These are phyloP conservation scores for Eurosta solidaginis DNA, from an alignment of 1,140 invertebrate genomes.

Conservation along the genomic window DNA sequence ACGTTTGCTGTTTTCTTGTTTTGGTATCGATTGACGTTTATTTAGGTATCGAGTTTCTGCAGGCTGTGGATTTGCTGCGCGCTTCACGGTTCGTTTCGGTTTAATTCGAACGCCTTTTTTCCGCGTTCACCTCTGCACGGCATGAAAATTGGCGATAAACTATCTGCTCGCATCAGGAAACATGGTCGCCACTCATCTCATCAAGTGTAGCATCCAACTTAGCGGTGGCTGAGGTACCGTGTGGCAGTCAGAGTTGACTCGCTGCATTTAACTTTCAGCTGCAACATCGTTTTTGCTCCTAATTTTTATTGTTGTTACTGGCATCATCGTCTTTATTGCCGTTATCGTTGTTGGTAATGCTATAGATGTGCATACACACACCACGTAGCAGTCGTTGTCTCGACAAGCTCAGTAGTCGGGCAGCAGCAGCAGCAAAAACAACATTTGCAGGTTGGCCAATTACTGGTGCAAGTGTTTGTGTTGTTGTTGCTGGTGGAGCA, in stretches of 20 bases:
- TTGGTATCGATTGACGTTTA: background rate
- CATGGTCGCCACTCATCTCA: conserved; percentile 45
- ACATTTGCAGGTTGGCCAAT: conserved; percentile 1
- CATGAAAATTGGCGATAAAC: conserved; percentile 61
- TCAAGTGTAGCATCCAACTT: background rate
- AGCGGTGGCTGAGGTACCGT: background rate
- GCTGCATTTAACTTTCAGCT: background rate
- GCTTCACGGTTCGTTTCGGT: background rate
- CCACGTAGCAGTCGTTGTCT: background rate
- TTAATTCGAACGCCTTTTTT: conserved; percentile 51
- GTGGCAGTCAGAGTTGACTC: conserved; percentile 19
- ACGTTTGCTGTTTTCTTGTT: background rate
- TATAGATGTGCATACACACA: background rate
- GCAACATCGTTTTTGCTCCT: background rate
- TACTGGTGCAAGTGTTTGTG: background rate
- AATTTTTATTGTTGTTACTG: background rate
- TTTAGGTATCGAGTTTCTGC: background rate
- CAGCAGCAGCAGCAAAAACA: conserved; percentile 7
- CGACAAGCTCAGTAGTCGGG: conserved; percentile 1
- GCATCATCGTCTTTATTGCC: background rate
- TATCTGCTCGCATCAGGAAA: conserved; percentile 60
- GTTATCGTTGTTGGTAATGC: background rate
- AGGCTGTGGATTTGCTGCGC: background rate
- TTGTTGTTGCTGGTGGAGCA: background rate
- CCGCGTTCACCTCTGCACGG: conserved; percentile 60